These are phyloP conservation scores for Eubucco bourcierii DNA, from an alignment of 2,113 vertebrate genomes.

Conservation along the genomic window DNA sequence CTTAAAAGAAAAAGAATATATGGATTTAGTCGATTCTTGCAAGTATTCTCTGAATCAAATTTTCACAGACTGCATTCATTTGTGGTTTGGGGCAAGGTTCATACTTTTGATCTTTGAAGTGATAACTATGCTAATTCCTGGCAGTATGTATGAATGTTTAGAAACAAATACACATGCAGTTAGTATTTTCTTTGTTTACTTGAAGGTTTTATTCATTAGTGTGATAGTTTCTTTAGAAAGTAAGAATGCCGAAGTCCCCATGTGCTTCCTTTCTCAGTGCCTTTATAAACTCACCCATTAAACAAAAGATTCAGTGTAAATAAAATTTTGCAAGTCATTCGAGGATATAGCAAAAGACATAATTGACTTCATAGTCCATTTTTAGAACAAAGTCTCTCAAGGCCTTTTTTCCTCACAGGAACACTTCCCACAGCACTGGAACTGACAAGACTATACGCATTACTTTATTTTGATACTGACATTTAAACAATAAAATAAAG, in stretches of 20 bases:
- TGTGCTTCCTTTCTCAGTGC: constrained; percentile 44
- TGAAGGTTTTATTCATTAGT: constrained; percentile 7
- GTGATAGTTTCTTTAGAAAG: constrained; percentile 11
- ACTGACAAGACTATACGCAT: constrained; percentile 75
- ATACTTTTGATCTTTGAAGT: background rate
- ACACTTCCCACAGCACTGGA: constrained; percentile 41
- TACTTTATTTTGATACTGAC: constrained; percentile 83
- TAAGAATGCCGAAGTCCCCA: background rate
- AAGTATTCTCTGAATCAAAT: background rate
- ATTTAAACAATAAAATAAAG: constrained; percentile 86
- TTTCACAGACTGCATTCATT: background rate
- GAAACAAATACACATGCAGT: background rate
- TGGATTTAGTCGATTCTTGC: background rate
- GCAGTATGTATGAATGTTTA: background rate
- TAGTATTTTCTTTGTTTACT: background rate
- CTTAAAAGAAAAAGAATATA: background rate
- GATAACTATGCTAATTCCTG: background rate
- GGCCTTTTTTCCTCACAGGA: constrained; percentile 37
- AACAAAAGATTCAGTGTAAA: constrained; percentile 69
- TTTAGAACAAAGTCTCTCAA: constrained; percentile 76
- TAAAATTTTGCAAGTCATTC: constrained; percentile 76
- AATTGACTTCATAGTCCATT: constrained; percentile 75
- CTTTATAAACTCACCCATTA: constrained; percentile 62
- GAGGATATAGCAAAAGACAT: constrained; percentile 67
- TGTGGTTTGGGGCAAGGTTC: background rate